phyloP scores from a whole-genome alignment of 2,888 invertebrate genomes.

The Heteromurus nitidus region DNA sequence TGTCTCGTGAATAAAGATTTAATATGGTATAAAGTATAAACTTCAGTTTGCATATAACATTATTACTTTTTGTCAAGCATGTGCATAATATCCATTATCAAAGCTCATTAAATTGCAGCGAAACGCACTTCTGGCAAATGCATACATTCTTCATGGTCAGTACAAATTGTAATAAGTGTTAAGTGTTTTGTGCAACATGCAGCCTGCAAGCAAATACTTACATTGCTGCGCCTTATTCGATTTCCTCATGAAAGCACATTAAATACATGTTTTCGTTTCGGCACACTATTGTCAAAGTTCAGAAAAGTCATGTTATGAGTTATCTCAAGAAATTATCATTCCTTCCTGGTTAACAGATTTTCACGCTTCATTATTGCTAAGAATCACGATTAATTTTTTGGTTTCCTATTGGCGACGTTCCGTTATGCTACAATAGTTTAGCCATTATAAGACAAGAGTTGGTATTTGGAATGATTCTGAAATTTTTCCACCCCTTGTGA shows the following conservation, averaged over 20 bases:
- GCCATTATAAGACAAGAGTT: too few relatives aligned
- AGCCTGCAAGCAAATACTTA: background rate
- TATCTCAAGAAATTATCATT: background rate
- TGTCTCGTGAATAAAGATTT: too few relatives aligned
- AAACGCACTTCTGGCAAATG: background rate
- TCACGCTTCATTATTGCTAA: slow-evolving; percentile 6
- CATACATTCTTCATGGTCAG: slow-evolving; percentile 13
- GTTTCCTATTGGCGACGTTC: too few relatives aligned
- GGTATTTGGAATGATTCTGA: too few relatives aligned
- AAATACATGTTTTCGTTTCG: background rate
- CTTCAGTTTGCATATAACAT: too few relatives aligned
- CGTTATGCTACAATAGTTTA: too few relatives aligned
- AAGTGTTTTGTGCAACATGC: slow-evolving; percentile 7
- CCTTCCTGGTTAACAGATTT: slow-evolving; percentile 12
- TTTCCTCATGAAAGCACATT: slow-evolving; percentile 1
- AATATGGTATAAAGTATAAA: too few relatives aligned
- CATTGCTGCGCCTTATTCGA: background rate
- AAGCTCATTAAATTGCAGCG: too few relatives aligned
- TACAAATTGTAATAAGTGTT: slow-evolving; percentile 14
- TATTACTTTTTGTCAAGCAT: too few relatives aligned
- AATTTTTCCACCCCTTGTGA: too few relatives aligned
- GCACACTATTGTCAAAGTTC: background rate
- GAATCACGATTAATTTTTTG: background rate
- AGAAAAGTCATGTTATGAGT: slow-evolving; percentile 8
- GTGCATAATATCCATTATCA: too few relatives aligned